Evolutionary conservation across 2,888 invertebrate species (phyloP), one percentile per base, ranked within the genome.

Genomic region (Leucania comma): DNA sequence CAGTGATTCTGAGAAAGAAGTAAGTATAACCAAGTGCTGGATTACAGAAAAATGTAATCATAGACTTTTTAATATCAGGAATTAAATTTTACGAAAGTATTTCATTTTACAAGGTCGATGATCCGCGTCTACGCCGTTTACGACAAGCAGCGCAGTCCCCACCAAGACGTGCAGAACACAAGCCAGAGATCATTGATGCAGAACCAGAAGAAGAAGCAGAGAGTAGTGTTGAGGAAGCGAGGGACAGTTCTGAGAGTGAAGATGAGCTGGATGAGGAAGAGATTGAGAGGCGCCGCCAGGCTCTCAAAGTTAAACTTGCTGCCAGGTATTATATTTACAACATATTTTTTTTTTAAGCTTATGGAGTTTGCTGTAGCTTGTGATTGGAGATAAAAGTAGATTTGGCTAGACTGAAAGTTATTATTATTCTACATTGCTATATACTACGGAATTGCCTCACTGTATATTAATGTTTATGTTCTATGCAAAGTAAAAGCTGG

Each of bases 261-360:
- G 98, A 98, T 79, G 98, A 98, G 81, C 93, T 98, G 2, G 98
- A 98, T 81, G 98, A 98, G 80, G 97, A 97, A 50, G 98, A 98
- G 93, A 97, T 98, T 87, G 99, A 99, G 89, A 97, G 97, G 81
- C 96, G 98, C n/a, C 96, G 99, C 72, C 97, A 97, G 73, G 93
- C 93, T 57, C 92, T 95, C 42, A 93, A 93, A 81, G 94, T 94
- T 68, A 95, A 95, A 89, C 91, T 96, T 75, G 92, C 95, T 75
- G 94, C 95, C 14, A 94, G 95, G 95, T 95, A 62, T n/a, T n/a
- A 29, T 9, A n/a, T 46, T 20, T 8, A n/a, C 20, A n/a, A n/a
- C 17, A 48, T 48, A n/a, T 2, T 2, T n/a, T 20, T n/a, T 48
- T n/a, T n/a, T 6, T 48, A 48, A 48, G n/a, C 8, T 46, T 42